phyloP scores from a whole-genome alignment of 2,888 invertebrate genomes.

The Slavum lentiscoides region DNA sequence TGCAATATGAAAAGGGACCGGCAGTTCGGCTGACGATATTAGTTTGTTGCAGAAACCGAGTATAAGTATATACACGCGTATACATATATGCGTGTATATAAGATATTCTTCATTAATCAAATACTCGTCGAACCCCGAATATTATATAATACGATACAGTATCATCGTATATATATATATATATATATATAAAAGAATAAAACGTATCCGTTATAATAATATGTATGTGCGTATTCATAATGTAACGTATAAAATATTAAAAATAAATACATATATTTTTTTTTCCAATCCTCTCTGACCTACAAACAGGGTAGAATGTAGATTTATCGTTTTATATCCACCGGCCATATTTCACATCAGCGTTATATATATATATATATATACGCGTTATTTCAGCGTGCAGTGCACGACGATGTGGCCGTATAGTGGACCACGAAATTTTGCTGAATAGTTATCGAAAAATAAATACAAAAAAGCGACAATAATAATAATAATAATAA shows the following conservation, averaged over 20 bases:
- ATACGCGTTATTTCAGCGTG: background rate
- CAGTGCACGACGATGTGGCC: background rate
- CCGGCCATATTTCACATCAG: background rate
- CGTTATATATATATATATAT: constrained; percentile 15
- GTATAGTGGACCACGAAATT: constrained; percentile 38
- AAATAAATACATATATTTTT: background rate
- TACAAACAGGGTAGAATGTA: constrained; percentile 21
- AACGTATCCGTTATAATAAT: background rate
- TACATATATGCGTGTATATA: too few relatives aligned
- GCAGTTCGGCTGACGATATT: background rate
- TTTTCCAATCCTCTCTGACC: background rate
- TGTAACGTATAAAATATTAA: background rate
- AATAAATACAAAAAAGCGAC: background rate
- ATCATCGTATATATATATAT: background rate
- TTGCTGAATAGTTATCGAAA: constrained; percentile 22
- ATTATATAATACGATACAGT: background rate
- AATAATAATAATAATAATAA: background rate
- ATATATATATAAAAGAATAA: too few relatives aligned
- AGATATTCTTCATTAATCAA: constrained; percentile 30
- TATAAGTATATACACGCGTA: background rate
- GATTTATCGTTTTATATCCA: constrained; percentile 29
- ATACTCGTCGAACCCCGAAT: constrained; percentile 8
- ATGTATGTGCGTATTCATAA: background rate
- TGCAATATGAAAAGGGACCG: constrained; percentile 15
- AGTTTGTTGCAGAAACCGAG: background rate